Conservation (phyloP, 2,797 vertebrate species). For the Schizothorax lantsangensis region DNA sequence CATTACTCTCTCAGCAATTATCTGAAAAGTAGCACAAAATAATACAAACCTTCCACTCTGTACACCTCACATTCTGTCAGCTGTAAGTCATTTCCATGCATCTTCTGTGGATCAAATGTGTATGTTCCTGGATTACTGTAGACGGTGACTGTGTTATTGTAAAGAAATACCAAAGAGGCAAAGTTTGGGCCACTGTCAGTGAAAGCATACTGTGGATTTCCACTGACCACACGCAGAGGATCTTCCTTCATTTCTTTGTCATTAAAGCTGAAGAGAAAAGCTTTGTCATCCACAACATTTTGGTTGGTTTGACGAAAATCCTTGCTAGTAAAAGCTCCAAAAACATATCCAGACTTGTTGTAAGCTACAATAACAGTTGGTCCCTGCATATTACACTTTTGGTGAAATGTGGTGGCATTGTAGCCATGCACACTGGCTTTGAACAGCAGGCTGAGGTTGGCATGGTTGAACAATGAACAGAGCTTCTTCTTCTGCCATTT, state of each 20-base stretch:
- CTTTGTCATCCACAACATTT: slow-evolving; percentile 53
- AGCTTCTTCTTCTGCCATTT: slow-evolving; percentile 63
- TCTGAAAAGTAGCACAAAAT: not conserved
- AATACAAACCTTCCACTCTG: slow-evolving; percentile 69
- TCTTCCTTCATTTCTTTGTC: not conserved
- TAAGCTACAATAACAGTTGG: slow-evolving; percentile 68
- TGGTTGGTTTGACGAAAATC: not conserved
- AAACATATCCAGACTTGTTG: slow-evolving; percentile 66
- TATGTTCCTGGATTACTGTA: slow-evolving; percentile 36
- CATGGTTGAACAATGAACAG: slow-evolving; percentile 64
- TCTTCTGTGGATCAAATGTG: slow-evolving; percentile 52
- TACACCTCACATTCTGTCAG: slow-evolving; percentile 71
- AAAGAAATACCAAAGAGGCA: slow-evolving; percentile 61
- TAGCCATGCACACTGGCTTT: slow-evolving; percentile 72
- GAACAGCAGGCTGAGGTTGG: slow-evolving; percentile 71
- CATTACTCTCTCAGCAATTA: not conserved
- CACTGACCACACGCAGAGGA: slow-evolving; percentile 61
- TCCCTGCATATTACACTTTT: slow-evolving; percentile 66
- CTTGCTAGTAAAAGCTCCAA: slow-evolving; percentile 71
- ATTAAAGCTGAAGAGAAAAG: slow-evolving; percentile 73
- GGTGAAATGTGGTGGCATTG: slow-evolving; percentile 57
- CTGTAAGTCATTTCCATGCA: slow-evolving; percentile 62
- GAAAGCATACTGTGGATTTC: slow-evolving; percentile 51
- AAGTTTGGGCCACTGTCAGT: slow-evolving; percentile 64
- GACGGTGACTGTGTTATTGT: not conserved